Conservation (phyloP, 92 coral and sea anemone genomes). For the Epizoanthus stellaris region DNA sequence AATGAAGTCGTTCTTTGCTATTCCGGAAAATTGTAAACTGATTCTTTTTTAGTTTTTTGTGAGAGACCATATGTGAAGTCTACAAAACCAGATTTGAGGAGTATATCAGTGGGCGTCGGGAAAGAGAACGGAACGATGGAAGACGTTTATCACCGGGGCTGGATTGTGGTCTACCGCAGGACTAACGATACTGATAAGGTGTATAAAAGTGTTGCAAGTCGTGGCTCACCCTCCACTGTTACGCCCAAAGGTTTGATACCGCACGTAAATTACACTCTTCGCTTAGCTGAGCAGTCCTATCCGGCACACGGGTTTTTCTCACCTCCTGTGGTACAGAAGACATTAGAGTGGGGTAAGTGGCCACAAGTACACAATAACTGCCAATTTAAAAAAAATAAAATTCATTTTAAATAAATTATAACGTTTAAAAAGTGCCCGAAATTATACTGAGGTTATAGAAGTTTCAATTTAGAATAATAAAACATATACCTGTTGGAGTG, state of each 20-base stretch:
- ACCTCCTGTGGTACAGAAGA: slow-evolving; percentile 11
- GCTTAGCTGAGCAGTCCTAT: slow-evolving; percentile 19
- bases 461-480: too few relatives aligned
- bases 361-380: too few relatives aligned
- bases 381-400: too few relatives aligned
- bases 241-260: neutral
- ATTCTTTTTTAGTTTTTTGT: slow-evolving; percentile 24
- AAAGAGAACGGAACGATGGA: slow-evolving; percentile 9
- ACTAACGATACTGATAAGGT: slow-evolving; percentile 24
- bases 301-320: slow-evolving; percentile 30
- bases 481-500: too few relatives aligned
- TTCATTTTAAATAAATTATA: too few relatives aligned
- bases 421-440: too few relatives aligned
- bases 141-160: slow-evolving; percentile 14
- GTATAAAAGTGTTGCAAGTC: neutral
- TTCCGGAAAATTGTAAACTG: neutral
- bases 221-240: neutral
- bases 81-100: neutral
- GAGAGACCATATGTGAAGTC: slow-evolving; percentile 3
- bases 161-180: slow-evolving; percentile 27
- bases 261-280: slow-evolving; percentile 4
- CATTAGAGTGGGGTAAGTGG: slow-evolving; percentile 30
- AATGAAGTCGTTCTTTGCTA: neutral
- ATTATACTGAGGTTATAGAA: too few relatives aligned
- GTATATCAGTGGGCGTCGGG: neutral